These are phyloP conservation scores for Zootermopsis nevadensis DNA, from an alignment of 2,888 invertebrate species.

Conservation along the genomic window DNA sequence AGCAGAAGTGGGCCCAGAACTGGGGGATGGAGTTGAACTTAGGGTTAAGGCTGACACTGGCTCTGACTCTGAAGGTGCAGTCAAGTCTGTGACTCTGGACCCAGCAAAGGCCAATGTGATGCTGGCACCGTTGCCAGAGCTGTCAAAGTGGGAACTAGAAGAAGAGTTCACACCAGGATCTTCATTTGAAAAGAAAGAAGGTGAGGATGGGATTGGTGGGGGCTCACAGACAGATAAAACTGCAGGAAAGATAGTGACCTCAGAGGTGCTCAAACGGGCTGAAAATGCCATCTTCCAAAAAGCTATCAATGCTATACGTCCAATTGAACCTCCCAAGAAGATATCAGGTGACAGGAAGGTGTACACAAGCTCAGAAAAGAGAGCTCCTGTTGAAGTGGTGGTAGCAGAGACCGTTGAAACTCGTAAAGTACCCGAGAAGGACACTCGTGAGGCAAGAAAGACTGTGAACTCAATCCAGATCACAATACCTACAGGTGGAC, in stretches of 20 bases:
- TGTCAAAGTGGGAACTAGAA: conserved; percentile 91
- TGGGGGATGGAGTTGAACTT: conserved; percentile 64
- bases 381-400: conserved; percentile 47
- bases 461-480: conserved; percentile 57
- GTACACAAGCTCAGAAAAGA: conserved; percentile 59
- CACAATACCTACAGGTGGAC: conserved; percentile 54
- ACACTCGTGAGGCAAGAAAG: conserved; percentile 56
- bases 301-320: conserved; percentile 81
- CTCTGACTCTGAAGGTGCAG: conserved; percentile 66
- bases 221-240: conserved; percentile 64
- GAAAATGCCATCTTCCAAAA: conserved; percentile 93
- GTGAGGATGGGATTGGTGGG: conserved; percentile 53
- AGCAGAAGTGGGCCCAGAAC: conserved; percentile 53
- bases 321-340: conserved; percentile 52
- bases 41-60: conserved; percentile 70
- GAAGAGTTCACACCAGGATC: conserved; percentile 64
- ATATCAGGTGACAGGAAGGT: conserved; percentile 58
- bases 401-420: conserved; percentile 42
- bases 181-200: conserved; percentile 57
- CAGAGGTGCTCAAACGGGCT: conserved; percentile 89
- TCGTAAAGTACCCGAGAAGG: conserved; percentile 50
- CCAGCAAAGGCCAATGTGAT: conserved; percentile 68
- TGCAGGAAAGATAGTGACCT: conserved; percentile 77
- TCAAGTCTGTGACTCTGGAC: conserved; percentile 50
- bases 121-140: conserved; percentile 79